Conservation (phyloP, 2,888 invertebrate genomes). For the Platerodrilus igneus region DNA sequence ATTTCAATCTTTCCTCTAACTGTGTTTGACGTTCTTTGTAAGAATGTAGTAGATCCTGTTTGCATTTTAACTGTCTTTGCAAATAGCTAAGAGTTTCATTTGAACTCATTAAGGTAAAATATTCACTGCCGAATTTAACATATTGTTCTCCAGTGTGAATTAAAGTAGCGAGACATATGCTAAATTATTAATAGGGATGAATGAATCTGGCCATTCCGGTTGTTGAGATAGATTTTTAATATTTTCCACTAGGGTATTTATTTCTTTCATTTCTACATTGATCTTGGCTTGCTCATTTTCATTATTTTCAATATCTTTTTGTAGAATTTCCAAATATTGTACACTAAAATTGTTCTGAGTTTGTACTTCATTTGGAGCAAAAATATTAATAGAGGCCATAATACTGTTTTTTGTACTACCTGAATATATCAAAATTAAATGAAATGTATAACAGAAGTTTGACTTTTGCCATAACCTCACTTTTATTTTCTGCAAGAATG, state of each 20-base stretch:
- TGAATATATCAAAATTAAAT: too few relatives aligned
- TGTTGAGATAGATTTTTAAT: conserved; percentile 8
- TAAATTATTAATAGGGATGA: conserved; percentile 14
- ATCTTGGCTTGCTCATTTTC: conserved; percentile 10
- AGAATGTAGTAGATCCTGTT: conserved; percentile 1
- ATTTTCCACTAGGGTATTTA: conserved; percentile 6
- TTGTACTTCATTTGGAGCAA: too few relatives aligned
- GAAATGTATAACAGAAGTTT: too few relatives aligned
- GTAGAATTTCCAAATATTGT: conserved; percentile 6
- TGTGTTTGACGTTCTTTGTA: conserved; percentile 7
- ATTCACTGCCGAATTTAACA: conserved; percentile 10
- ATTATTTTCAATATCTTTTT: conserved; percentile 8
- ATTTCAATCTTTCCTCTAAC: conserved; percentile 9
- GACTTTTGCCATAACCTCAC: too few relatives aligned
- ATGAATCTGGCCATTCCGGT: conserved; percentile 19
- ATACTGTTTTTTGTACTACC: too few relatives aligned
- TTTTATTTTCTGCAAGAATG: too few relatives aligned
- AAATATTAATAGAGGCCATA: too few relatives aligned
- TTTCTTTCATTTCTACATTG: conserved; percentile 8
- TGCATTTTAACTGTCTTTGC: conserved; percentile 10
- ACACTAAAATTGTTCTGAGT: conserved; percentile 5
- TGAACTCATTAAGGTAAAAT: conserved; percentile 14
- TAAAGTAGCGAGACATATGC: conserved; percentile 16
- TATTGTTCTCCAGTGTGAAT: conserved; percentile 17
- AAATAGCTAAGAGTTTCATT: conserved; percentile 13